Evolutionary conservation across 1,140 invertebrate species (phyloP).

Genomic region (Wiebesia pumilae): DNA sequence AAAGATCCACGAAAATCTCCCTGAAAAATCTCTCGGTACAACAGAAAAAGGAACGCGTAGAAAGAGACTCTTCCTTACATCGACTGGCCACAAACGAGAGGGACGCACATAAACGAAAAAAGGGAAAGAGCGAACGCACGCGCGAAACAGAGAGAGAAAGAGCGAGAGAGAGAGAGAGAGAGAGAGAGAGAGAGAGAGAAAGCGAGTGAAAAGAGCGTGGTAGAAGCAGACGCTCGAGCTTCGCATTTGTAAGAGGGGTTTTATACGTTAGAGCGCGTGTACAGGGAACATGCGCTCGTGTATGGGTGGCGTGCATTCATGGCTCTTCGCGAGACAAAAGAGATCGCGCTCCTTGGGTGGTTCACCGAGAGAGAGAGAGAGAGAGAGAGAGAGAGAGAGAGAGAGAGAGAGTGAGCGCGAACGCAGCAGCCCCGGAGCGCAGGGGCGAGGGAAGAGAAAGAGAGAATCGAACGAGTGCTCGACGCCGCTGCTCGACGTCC

Average conservation of each 20-base stretch:
- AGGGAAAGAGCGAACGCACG: background rate
- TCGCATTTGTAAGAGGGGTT: conserved; percentile 42
- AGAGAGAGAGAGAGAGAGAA: background rate
- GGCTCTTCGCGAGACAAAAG: conserved; percentile 68
- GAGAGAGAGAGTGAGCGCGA: background rate
- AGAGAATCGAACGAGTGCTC: background rate
- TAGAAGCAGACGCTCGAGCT: conserved; percentile 45
- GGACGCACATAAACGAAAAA: background rate
- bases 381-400: background rate
- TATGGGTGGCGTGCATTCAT: conserved; percentile 63
- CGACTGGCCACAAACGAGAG: conserved; percentile 9
- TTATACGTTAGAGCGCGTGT: conserved; percentile 9
- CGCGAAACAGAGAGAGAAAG: background rate
- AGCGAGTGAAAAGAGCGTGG: background rate
- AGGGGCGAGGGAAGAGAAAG: background rate
- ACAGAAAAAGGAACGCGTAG: background rate
- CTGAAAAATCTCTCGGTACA: conserved; percentile 9
- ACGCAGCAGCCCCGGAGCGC: background rate
- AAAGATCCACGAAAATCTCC: conserved; percentile 21
- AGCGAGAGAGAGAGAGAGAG: background rate
- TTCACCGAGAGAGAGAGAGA: conserved; percentile 44
- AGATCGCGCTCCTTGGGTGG: conserved; percentile 67
- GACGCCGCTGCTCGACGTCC: conserved; percentile 49
- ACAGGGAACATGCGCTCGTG: conserved; percentile 8
- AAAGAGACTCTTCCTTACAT: conserved; percentile 1